Conservation (phyloP, 2,888 invertebrate species). For the Junonia oenone region DNA sequence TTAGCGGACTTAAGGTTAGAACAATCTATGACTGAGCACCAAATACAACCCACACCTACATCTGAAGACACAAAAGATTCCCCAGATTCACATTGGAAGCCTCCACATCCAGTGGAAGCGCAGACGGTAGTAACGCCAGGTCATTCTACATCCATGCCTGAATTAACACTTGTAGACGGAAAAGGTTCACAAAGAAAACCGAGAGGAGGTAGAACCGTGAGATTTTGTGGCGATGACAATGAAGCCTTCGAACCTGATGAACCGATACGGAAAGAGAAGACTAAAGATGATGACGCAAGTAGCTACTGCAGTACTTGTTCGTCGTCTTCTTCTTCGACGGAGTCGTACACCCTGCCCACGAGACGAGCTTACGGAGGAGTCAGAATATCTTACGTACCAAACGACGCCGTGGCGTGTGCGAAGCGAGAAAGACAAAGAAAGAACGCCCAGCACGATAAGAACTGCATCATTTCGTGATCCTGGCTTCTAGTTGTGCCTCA, state of each 20-base stretch:
- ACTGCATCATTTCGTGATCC: constrained; percentile 92
- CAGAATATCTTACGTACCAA: constrained; percentile 94
- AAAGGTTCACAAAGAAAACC: constrained; percentile 44
- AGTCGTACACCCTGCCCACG: constrained; percentile 91
- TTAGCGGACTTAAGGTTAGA: constrained; percentile 80
- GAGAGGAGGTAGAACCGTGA: constrained; percentile 62
- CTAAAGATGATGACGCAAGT: constrained; percentile 82
- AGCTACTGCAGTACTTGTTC: constrained; percentile 94
- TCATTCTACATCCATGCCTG: constrained; percentile 74
- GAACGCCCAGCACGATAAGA: constrained; percentile 86
- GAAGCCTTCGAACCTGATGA: constrained; percentile 71
- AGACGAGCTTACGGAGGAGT: constrained; percentile 92
- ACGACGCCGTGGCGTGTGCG: constrained; percentile 92
- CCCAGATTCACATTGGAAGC: constrained; percentile 73
- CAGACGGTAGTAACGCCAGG: constrained; percentile 74
- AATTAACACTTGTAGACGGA: constrained; percentile 72
- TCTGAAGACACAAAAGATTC: constrained; percentile 53
- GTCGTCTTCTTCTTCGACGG: constrained; percentile 92
- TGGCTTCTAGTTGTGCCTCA: constrained; percentile 46
- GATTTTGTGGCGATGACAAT: constrained; percentile 71
- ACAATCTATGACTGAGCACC: constrained; percentile 83
- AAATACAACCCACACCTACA: constrained; percentile 79
- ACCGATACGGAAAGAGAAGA: constrained; percentile 50
- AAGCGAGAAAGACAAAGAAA: constrained; percentile 81
- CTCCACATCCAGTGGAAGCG: constrained; percentile 73